A percentile compares a stretch with the other conserved stretches of the same genome.
phyloP scores from a whole-genome alignment of 2,888 invertebrate genomes.

The Taphrorychus bicolor region DNA sequence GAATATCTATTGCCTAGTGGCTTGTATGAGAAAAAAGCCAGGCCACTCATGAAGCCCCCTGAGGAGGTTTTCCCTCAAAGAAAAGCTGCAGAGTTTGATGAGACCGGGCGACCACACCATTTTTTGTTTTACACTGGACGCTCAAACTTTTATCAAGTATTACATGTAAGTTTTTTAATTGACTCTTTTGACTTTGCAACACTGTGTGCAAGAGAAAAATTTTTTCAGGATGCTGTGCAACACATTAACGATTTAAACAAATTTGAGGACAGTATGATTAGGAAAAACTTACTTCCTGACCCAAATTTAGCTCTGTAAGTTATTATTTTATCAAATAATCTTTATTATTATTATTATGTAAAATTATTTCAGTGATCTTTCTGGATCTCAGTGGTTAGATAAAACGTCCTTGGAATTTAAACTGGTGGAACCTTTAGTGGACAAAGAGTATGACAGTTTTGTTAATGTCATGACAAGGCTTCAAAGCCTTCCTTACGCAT shows the following conservation, averaged over 20 bases:
- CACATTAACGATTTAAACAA: conserved; percentile 71
- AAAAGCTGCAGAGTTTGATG: conserved; percentile 91
- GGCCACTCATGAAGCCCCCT: conserved; percentile 91
- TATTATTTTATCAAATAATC: conserved; percentile 4
- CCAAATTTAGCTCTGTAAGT: conserved; percentile 67
- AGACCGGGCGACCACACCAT: conserved; percentile 89
- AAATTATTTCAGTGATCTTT: conserved; percentile 59
- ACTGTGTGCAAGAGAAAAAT: neutral
- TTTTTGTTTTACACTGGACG: conserved; percentile 90
- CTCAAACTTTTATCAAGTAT: conserved; percentile 82
- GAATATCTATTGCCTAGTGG: conserved; percentile 97
- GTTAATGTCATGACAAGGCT: conserved; percentile 76
- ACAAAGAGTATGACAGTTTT: conserved; percentile 76
- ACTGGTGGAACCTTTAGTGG: conserved; percentile 72
- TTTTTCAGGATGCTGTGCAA: conserved; percentile 66
- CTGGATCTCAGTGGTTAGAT: conserved; percentile 70
- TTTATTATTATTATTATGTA: conserved; percentile 16
- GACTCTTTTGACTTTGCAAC: neutral
- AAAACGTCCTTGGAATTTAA: conserved; percentile 70
- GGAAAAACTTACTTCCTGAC: conserved; percentile 68
- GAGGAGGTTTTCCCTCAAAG: conserved; percentile 82
- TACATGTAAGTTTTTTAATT: conserved; percentile 77
- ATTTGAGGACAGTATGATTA: conserved; percentile 74
- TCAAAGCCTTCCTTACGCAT: conserved; percentile 73
- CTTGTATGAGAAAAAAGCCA: conserved; percentile 81